Percentiles rank a stretch among this genome's conserved stretches.
These are phyloP conservation scores for Neosilurus hyrtlii DNA, from an alignment of 2,797 vertebrate species.

Conservation along the genomic window DNA sequence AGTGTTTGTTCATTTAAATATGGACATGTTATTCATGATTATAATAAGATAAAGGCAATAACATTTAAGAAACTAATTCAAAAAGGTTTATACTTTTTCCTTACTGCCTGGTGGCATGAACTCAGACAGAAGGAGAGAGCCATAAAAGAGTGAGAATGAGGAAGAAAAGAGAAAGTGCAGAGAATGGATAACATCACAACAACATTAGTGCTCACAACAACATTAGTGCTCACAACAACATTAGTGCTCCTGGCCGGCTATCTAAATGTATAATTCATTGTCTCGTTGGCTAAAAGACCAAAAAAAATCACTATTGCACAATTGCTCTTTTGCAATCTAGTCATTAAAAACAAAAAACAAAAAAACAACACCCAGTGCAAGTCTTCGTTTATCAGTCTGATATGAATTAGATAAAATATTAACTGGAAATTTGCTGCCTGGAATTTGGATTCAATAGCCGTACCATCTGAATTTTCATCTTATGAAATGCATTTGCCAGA, in stretches of 20 bases:
- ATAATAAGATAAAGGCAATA: neutral
- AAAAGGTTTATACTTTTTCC: neutral
- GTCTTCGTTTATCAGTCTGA: neutral
- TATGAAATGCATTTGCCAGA: slow-evolving; percentile 32
- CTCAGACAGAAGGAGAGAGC: neutral
- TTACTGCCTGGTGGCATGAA: neutral
- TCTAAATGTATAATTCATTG: slow-evolving; percentile 44
- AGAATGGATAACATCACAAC: slow-evolving; percentile 24
- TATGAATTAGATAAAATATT: slow-evolving; percentile 10
- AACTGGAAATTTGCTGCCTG: neutral
- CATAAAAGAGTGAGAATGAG: slow-evolving; percentile 5
- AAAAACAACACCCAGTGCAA: too few relatives aligned
- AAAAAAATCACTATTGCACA: neutral
- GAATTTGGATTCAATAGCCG: slow-evolving; percentile 16
- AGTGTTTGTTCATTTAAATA: slow-evolving; percentile 4
- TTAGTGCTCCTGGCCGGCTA: slow-evolving; percentile 43
- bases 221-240: slow-evolving; percentile 42
- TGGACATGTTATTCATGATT: neutral
- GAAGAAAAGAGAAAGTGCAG: neutral
- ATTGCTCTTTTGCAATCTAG: neutral
- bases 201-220: slow-evolving; percentile 42
- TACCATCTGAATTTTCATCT: slow-evolving; percentile 33
- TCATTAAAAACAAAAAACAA: too few relatives aligned
- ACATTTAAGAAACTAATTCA: neutral
- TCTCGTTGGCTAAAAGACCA: slow-evolving; percentile 38